Evolutionary conservation across 2,113 vertebrate genomes (phyloP).

Genomic region (Opisthocomus hoazin): DNA sequence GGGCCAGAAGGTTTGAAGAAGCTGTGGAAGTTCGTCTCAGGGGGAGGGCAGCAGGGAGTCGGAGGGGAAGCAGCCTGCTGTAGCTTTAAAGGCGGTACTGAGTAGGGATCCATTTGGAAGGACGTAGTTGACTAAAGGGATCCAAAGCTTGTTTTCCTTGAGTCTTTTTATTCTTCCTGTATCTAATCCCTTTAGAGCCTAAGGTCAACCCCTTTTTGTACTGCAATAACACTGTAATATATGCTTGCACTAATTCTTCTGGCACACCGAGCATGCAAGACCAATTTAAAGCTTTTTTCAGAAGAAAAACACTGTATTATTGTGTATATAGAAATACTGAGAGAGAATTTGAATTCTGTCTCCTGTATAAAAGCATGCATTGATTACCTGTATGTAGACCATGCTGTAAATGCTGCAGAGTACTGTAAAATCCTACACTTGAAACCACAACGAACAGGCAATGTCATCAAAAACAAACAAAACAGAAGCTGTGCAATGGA

Average conservation of each 20-base stretch:
- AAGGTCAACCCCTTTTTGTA: constrained; percentile 72
- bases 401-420: constrained; percentile 80
- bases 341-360: constrained; percentile 63
- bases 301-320: constrained; percentile 65
- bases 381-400: constrained; percentile 72
- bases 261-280: constrained; percentile 74
- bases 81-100: constrained; percentile 29
- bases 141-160: constrained; percentile 63
- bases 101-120: constrained; percentile 38
- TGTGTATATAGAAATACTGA: constrained; percentile 63
- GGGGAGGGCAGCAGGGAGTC: constrained; percentile 27
- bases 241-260: constrained; percentile 87
- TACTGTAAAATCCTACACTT: constrained; percentile 91
- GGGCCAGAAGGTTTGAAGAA: not conserved
- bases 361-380: constrained; percentile 83
- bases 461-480: constrained; percentile 66
- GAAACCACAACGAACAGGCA: constrained; percentile 77
- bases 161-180: constrained; percentile 66
- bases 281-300: constrained; percentile 62
- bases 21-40: not conserved
- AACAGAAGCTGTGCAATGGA: constrained; percentile 86
- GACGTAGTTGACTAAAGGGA: constrained; percentile 42
- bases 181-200: constrained; percentile 29
- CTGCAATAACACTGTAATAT: constrained; percentile 88
- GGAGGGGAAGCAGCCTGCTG: not conserved